Percentiles rank a stretch among this genome's conserved stretches.
Conservation (phyloP, 2,797 vertebrate species). For the Coccyzus lansbergi region DNA sequence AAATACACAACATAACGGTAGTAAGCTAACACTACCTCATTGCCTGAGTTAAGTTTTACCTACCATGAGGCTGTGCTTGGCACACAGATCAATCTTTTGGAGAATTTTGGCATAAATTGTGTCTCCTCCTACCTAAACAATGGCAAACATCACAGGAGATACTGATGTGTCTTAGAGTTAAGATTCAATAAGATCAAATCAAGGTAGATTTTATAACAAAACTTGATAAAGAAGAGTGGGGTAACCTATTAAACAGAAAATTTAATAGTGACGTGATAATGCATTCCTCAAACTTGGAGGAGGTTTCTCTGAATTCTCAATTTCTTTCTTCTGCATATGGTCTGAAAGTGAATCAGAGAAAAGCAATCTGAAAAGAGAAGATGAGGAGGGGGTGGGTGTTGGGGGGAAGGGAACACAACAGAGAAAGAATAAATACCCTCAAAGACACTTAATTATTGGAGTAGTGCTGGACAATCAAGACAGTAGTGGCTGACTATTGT, state of each 20-base stretch:
- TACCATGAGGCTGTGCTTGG: background rate
- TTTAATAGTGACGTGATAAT: background rate
- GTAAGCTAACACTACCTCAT: background rate
- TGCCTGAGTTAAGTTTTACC: background rate
- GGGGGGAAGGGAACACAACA: background rate
- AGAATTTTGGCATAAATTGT: background rate
- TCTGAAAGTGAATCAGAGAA: background rate
- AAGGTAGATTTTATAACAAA: background rate
- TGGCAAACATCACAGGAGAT: background rate
- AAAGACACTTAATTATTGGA: background rate
- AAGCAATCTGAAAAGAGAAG: background rate
- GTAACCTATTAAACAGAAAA: background rate
- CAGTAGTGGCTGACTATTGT: conserved; percentile 9
- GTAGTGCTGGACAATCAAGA: background rate
- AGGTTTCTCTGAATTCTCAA: background rate
- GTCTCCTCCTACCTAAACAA: background rate
- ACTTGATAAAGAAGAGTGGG: background rate
- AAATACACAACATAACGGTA: background rate
- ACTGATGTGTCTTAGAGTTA: background rate
- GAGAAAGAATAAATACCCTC: background rate
- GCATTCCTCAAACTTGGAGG: background rate
- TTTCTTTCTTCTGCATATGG: background rate
- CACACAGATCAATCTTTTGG: background rate
- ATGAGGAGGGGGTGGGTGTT: too few relatives aligned
- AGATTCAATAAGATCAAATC: background rate